Percentiles rank a stretch among this genome's conserved stretches.
Evolutionary conservation across 2,113 vertebrate species (phyloP).

Genomic region (Hippopotamus amphibius): DNA sequence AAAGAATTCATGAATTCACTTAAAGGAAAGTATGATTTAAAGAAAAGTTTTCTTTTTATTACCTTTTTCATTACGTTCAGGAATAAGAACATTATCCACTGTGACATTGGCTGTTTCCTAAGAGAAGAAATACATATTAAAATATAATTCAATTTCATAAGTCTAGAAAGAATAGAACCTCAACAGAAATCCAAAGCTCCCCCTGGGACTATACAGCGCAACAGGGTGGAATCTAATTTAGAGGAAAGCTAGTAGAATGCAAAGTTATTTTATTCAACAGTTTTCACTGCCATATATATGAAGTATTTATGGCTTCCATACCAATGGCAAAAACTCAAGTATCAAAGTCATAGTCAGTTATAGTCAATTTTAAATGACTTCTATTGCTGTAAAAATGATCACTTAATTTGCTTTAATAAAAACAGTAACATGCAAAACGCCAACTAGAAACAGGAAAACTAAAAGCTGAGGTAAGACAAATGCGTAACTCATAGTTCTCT

Average conservation of each 20-base stretch:
- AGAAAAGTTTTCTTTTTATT: conserved; percentile 45
- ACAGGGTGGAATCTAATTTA: background rate
- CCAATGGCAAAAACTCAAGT: conserved; percentile 11
- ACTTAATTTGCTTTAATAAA: conserved; percentile 38
- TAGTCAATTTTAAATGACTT: conserved; percentile 35
- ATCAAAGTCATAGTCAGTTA: conserved; percentile 14
- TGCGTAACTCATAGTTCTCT: background rate
- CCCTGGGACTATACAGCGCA: background rate
- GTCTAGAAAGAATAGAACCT: conserved; percentile 44
- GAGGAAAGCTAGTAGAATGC: conserved; percentile 12
- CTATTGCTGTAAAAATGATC: conserved; percentile 21
- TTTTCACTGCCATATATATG: background rate
- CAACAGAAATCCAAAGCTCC: conserved; percentile 48
- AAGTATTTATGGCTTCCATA: background rate
- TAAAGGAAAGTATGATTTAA: conserved; percentile 61
- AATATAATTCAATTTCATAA: conserved; percentile 31
- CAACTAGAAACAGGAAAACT: conserved; percentile 44
- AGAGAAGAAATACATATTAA: conserved; percentile 53
- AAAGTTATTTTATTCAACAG: background rate
- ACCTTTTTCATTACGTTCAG: conserved; percentile 72
- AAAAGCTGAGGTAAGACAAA: conserved; percentile 40
- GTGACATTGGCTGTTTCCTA: conserved; percentile 60
- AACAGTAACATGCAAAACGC: conserved; percentile 9
- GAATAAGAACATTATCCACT: conserved; percentile 21
- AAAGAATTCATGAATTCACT: conserved; percentile 53